These are phyloP conservation scores for Pseudococcus jackbeardsleyi DNA, from an alignment of 2,888 invertebrate genomes.

Conservation along the genomic window DNA sequence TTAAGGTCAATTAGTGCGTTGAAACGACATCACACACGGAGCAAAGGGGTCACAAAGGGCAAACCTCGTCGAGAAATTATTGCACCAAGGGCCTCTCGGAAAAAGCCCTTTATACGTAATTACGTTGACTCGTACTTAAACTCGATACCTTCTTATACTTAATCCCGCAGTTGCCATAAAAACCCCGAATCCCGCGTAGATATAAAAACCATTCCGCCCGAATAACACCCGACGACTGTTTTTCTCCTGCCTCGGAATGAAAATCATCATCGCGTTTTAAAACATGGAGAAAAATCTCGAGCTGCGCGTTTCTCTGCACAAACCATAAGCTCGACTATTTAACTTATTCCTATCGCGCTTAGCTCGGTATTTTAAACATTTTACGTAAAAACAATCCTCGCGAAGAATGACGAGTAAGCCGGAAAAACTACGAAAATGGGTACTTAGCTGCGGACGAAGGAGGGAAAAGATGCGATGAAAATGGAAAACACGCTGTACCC, in stretches of 20 bases:
- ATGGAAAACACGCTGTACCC: no score
- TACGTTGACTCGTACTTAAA: slow-evolving; percentile 19
- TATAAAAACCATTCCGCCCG: neutral
- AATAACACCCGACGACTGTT: neutral
- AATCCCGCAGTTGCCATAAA: slow-evolving; percentile 28
- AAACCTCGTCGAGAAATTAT: slow-evolving; percentile 32
- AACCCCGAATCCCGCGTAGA: neutral
- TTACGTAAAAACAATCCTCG: neutral
- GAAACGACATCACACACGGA: neutral
- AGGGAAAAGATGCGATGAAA: no score
- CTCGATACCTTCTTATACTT: slow-evolving; percentile 7
- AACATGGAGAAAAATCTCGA: neutral
- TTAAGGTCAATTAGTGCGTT: slow-evolving; percentile 25
- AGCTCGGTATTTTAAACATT: neutral
- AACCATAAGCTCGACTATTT: neutral
- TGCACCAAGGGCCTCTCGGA: neutral
- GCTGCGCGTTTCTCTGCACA: neutral
- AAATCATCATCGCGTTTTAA: neutral
- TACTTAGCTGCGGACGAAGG: no score
- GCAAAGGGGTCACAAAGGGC: slow-evolving; percentile 8
- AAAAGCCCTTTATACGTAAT: neutral
- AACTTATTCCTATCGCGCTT: neutral
- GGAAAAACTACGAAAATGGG: neutral
- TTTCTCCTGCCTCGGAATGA: neutral
- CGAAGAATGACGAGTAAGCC: neutral